Percentiles rank a stretch among this genome's conserved stretches.
phyloP scores from a whole-genome alignment of 2,888 invertebrate genomes.

The Heteropelma amictum region DNA sequence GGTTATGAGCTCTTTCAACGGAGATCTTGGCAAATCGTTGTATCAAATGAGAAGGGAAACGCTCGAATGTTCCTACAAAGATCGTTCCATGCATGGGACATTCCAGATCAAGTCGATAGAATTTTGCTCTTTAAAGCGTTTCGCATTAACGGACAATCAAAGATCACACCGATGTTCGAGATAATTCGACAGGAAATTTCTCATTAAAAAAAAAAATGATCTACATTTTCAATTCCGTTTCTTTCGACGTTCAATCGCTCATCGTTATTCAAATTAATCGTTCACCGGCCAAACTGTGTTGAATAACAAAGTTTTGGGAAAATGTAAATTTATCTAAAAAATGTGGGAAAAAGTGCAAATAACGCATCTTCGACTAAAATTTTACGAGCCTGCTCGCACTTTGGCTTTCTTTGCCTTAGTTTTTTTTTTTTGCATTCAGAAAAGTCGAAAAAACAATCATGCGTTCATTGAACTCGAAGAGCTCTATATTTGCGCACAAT shows the following conservation, averaged over 20 bases:
- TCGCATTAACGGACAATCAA: too few species aligned
- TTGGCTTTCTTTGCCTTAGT: too few species aligned
- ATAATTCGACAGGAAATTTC: too few species aligned
- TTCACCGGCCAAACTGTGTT: neutral
- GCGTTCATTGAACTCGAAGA: too few species aligned
- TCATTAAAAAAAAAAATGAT: too few species aligned
- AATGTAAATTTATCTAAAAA: neutral
- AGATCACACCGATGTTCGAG: too few species aligned
- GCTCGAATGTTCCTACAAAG: neutral
- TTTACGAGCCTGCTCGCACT: too few species aligned
- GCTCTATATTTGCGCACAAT: neutral
- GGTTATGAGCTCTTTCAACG: neutral
- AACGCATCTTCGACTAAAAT: too few species aligned
- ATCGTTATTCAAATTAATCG: neutral
- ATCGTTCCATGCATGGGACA: neutral
- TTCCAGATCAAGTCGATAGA: neutral
- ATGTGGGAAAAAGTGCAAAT: neutral
- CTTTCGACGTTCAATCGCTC: too few species aligned
- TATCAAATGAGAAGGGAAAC: constrained; percentile 25
- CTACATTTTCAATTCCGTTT: too few species aligned
- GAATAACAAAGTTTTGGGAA: neutral
- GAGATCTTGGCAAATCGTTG: neutral
- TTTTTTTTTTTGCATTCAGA: too few species aligned
- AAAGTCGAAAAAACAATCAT: too few species aligned
- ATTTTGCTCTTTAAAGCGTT: neutral